These are phyloP conservation scores for Esox niger DNA, from an alignment of 2,113 vertebrate genomes.

Conservation along the genomic window DNA sequence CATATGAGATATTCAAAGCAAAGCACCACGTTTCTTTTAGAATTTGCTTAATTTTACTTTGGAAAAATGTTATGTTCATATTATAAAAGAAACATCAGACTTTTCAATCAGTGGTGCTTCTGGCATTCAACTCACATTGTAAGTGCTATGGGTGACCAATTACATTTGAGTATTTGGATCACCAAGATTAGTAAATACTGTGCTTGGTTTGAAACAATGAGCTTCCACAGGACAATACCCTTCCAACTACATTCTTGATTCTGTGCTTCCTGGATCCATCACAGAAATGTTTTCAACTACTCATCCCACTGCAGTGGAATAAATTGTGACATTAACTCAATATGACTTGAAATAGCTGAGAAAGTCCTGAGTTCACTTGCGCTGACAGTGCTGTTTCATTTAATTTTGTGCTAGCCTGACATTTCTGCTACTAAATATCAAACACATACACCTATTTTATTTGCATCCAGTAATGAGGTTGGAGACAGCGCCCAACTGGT, in stretches of 20 bases:
- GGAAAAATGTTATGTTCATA: conserved; percentile 22
- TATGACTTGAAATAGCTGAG: conserved; percentile 78
- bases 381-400: conserved; percentile 80
- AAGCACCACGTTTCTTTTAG: conserved; percentile 29
- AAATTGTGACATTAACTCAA: conserved; percentile 81
- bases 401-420: conserved; percentile 73
- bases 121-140: conserved; percentile 21
- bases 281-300: conserved; percentile 69
- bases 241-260: conserved; percentile 68
- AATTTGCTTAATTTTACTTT: conserved; percentile 15
- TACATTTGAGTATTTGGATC: conserved; percentile 53
- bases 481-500: conserved; percentile 70
- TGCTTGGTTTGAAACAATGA: conserved; percentile 58
- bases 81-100: conserved; percentile 31
- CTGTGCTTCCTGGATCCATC: conserved; percentile 69
- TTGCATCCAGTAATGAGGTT: conserved; percentile 77
- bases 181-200: conserved; percentile 59
- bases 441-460: conserved; percentile 78
- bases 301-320: conserved; percentile 68
- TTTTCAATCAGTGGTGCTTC: conserved; percentile 20
- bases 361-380: conserved; percentile 74
- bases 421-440: conserved; percentile 82
- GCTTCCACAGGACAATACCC: conserved; percentile 61
- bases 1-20: conserved; percentile 12
- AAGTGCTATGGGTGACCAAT: conserved; percentile 57